phyloP scores from a whole-genome alignment of 2,888 invertebrate genomes.

The Tyria jacobaeae region DNA sequence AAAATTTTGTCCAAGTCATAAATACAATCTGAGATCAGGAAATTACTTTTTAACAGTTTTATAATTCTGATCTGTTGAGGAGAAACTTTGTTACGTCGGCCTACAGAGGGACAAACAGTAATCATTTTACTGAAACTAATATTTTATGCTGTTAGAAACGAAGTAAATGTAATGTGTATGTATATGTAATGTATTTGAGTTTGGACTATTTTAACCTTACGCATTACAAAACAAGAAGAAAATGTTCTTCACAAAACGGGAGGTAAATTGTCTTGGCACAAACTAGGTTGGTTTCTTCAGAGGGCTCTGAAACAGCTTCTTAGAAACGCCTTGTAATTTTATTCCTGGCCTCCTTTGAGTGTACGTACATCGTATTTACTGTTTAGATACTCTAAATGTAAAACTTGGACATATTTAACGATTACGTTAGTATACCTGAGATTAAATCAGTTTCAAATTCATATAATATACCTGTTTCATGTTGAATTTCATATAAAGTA shows the following conservation, averaged over 20 bases:
- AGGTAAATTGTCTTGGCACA: slow-evolving; percentile 42
- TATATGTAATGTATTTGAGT: no score
- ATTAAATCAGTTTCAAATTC: no score
- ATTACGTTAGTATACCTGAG: no score
- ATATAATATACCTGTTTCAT: no score
- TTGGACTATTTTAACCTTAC: no score
- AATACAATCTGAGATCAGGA: background rate
- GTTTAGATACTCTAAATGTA: background rate
- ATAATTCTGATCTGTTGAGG: background rate
- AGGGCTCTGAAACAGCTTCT: slow-evolving; percentile 2
- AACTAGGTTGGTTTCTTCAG: slow-evolving; percentile 35
- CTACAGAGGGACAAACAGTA: background rate
- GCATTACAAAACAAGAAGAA: slow-evolving; percentile 18
- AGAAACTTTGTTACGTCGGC: background rate
- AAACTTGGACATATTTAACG: no score
- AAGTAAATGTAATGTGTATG: background rate
- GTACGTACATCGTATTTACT: background rate
- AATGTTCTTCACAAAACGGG: slow-evolving; percentile 18
- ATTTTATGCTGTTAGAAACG: background rate
- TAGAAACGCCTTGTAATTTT: slow-evolving; percentile 2
- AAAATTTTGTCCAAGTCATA: background rate
- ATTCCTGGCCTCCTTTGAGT: background rate
- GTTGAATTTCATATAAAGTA: no score
- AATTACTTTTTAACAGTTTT: slow-evolving; percentile 5
- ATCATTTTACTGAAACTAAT: background rate